Evolutionary conservation across 1,140 invertebrate genomes (phyloP), one percentile per base, ranked within the genome.

Genomic region (Bombus huntii): DNA sequence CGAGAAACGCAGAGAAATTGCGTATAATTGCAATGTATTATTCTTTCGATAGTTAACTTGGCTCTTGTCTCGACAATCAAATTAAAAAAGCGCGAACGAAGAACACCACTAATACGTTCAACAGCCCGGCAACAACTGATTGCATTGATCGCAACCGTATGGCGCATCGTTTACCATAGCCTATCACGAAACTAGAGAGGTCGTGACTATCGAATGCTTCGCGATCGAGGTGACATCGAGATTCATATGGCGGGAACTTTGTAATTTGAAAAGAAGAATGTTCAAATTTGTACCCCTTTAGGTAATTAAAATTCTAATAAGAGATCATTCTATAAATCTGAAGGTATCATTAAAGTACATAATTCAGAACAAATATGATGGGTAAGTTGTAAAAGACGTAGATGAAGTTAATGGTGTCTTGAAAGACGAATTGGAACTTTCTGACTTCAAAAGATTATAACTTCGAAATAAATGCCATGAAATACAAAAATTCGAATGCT

Each of bases 91-190:
- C n/a, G 6, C 34, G 44, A 34, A 42, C 0, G 53, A 44, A 3
- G 62, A 81, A 72, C n/a, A 68, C 53, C 34, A 83, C 74, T 44
- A 9, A 4, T 22, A 71, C 75, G 65, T 71, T 83, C 66, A 68
- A 76, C n/a, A 77, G 34, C 62, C 83, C 88, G 53, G 76, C 87
- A 89, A 91, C 87, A 91, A 91, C 90, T 91, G 90, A 85, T 77
- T 59, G 81, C 85, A 87, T 77, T 71, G 68, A 80, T 77, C 83
- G 77, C 28, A 31, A 39, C 5, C 39, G 12, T 70, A 75, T 34
- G 57, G 47, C 81, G 31, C 53, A 47, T 1, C n/a, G 25, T 59
- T 22, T 22, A 3, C 82, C 66, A 77, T 34, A 22, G 62, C 71
- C 53, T 53, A 84, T 1, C 0, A 10, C 1, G 18, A 53, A 57